A percentile compares a stretch with the other conserved stretches of the same genome.
Conservation (phyloP, 2,888 invertebrate species). For the Daptonema setosum region DNA sequence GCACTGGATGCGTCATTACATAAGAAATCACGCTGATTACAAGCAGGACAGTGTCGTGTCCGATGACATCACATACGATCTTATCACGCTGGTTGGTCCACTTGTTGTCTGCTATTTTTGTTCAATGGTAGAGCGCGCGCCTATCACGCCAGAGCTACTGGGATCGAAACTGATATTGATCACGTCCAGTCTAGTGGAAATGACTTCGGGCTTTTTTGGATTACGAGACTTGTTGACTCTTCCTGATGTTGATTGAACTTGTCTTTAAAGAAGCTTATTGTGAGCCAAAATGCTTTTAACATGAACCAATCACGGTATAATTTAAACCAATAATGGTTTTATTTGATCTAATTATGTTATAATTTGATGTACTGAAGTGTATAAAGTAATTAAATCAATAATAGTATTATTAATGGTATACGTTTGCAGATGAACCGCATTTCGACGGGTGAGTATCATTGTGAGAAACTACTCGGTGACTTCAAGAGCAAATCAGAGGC, state of each 20-base stretch:
- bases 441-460: conserved; percentile 20
- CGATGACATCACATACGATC: conserved; percentile 70
- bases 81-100: conserved; percentile 35
- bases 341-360: not conserved
- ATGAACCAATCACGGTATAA: not conserved
- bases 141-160: not conserved
- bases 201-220: not conserved
- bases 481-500: conserved; percentile 19
- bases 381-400: no score
- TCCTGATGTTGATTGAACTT: no score
- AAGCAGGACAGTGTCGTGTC: conserved; percentile 62
- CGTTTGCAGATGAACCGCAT: conserved; percentile 21
- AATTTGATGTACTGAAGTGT: no score
- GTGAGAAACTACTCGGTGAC: conserved; percentile 21
- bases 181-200: no score
- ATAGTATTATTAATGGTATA: no score
- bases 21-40: conserved; percentile 50
- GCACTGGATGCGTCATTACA: conserved; percentile 74
- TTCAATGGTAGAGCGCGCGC: not conserved
- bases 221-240: not conserved
- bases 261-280: no score
- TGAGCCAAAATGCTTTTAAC: no score
- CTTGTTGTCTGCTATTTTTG: conserved; percentile 3
- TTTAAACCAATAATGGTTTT: not conserved
- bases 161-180: not conserved